Evolutionary conservation across 2,113 vertebrate species (phyloP), one percentile per base, ranked within the genome.

Genomic region (Morone saxatilis): DNA sequence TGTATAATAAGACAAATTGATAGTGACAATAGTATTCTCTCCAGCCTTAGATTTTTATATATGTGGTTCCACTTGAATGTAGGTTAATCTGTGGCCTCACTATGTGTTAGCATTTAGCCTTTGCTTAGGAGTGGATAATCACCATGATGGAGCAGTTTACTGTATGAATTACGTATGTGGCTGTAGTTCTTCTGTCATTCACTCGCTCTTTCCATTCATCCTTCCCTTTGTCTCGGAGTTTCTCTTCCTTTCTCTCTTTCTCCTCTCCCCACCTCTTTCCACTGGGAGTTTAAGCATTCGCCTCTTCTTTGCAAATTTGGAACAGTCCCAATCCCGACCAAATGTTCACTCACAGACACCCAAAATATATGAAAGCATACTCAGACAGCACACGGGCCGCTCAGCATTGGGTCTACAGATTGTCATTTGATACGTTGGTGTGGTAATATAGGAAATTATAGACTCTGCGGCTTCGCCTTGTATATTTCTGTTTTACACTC

Each of bases 331-430:
- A 71, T 79, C 71, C 57, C 45, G 67, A 87, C 90, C 91, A 86
- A 92, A 89, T 75, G 89, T 78, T 93, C 89, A 50, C 82, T 90
- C 78, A 59, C 89, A 90, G 97, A 96, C 96, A 96, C 96, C 73
- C 88, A 95, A 96, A 96, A 96, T 96, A 96, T 96, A 96, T 94
- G 96, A 96, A 95, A 96, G 95, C 95, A 96, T 94, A 96, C 95
- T 79, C 54, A 96, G 96, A 96, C 96, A 95, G 95, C 87, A 56
- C 85, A 63, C 53, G 66, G 80, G 83, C 82, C 13, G 17, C 43
- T 1, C 73, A 71, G 88, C 86, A 10, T 25, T 22, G 14, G 43
- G 67, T 40, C 77, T 56, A 77, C 81, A 80, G 80, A 82, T 75
- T 89, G 88, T 88, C 83, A 91, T 91, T 84, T 85, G 86, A 90